Percentiles rank a stretch among this genome's conserved stretches.
phyloP scores from a whole-genome alignment of 2,888 invertebrate genomes.

The Cremastobaeus sp. region DNA sequence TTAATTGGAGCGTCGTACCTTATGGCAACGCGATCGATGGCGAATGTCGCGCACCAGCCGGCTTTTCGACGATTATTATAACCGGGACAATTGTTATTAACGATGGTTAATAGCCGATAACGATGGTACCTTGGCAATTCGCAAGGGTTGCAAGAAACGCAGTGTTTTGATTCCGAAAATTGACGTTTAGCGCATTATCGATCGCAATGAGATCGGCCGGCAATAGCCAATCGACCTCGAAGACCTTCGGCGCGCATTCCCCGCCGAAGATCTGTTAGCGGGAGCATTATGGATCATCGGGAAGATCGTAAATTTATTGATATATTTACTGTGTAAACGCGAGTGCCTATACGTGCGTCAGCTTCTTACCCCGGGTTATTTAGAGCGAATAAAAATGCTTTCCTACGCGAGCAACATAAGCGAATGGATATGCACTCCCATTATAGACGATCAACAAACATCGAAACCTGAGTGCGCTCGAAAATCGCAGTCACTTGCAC shows the following conservation, averaged over 20 bases:
- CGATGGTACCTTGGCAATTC: no score
- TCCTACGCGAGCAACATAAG: background rate
- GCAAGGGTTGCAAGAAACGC: no score
- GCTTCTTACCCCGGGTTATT: slow-evolving; percentile 43
- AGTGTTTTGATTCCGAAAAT: no score
- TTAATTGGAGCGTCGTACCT: no score
- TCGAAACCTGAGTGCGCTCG: no score
- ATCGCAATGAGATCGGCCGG: slow-evolving; percentile 17
- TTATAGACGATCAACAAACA: no score
- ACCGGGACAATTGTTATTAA: no score
- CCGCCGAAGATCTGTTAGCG: slow-evolving; percentile 74
- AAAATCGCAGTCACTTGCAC: no score
- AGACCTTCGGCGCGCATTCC: slow-evolving; percentile 65
- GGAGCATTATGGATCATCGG: slow-evolving; percentile 74
- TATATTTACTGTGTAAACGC: slow-evolving; percentile 76
- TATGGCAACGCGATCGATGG: no score
- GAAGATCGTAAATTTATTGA: slow-evolving; percentile 76
- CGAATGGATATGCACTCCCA: no score
- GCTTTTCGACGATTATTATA: no score
- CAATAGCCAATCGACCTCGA: slow-evolving; percentile 23
- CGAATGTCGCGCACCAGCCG: no score
- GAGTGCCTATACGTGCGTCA: slow-evolving; percentile 37
- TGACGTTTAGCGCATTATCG: slow-evolving; percentile 2
- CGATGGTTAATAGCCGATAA: slow-evolving; percentile 7
- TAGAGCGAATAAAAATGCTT: slow-evolving; percentile 49